These are phyloP conservation scores for Zapornia atra DNA, from an alignment of 2,113 vertebrate genomes.

Conservation along the genomic window DNA sequence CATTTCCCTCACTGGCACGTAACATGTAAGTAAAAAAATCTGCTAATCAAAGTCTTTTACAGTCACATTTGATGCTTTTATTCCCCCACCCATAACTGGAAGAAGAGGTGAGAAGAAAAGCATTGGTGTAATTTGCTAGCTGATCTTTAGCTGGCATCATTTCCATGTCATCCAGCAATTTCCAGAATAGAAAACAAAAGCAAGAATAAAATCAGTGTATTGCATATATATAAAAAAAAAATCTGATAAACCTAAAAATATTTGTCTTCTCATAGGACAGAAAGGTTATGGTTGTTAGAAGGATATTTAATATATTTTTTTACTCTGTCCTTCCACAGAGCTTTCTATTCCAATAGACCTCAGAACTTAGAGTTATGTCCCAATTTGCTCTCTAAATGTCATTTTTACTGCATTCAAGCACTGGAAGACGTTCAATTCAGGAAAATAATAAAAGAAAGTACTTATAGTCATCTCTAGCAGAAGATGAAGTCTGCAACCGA, in stretches of 20 bases:
- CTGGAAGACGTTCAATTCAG: conserved; percentile 25
- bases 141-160: not conserved
- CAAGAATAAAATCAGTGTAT: not conserved
- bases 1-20: not conserved
- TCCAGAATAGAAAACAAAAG: not conserved
- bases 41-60: not conserved
- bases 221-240: not conserved
- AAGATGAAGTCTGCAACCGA: not conserved
- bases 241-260: not conserved
- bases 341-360: not conserved
- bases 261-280: not conserved
- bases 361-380: not conserved
- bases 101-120: not conserved
- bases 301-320: not conserved
- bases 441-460: not conserved
- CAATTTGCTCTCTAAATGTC: conserved; percentile 42
- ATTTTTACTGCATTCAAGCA: conserved; percentile 12
- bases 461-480: not conserved
- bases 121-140: not conserved
- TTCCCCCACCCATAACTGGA: not conserved
- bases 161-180: not conserved
- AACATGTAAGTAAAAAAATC: not conserved
- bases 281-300: not conserved
- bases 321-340: not conserved
- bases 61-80: not conserved